These are phyloP conservation scores for Calliopum simillimum DNA, from an alignment of 2,888 invertebrate species.

Conservation along the genomic window DNA sequence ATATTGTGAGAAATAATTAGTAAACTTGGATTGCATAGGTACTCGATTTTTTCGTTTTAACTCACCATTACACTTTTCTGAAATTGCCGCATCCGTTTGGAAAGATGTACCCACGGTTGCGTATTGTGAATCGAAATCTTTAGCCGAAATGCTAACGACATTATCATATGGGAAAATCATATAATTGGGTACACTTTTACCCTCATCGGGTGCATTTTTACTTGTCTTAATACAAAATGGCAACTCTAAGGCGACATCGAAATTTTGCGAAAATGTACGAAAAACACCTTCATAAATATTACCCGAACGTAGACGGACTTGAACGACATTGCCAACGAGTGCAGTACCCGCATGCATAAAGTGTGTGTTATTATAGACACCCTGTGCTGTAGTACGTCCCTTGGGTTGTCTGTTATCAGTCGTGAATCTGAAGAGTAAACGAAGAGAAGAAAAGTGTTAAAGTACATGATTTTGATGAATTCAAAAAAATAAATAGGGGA, in stretches of 20 bases:
- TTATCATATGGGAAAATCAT: slow-evolving; percentile 83
- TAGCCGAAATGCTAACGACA: slow-evolving; percentile 84
- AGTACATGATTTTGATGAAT: not conserved
- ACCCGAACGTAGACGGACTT: slow-evolving; percentile 86
- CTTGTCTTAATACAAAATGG: slow-evolving; percentile 75
- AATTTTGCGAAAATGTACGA: slow-evolving; percentile 88
- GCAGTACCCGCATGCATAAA: slow-evolving; percentile 91
- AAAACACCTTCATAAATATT: slow-evolving; percentile 90
- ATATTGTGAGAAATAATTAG: not conserved
- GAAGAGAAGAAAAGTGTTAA: not conserved
- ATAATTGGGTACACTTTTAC: slow-evolving; percentile 59
- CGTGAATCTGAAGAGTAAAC: slow-evolving; percentile 54
- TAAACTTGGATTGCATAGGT: not conserved
- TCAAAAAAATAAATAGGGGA: not conserved
- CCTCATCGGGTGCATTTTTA: slow-evolving; percentile 61
- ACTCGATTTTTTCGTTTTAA: slow-evolving; percentile 7
- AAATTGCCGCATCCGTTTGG: slow-evolving; percentile 90
- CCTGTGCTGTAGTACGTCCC: slow-evolving; percentile 77
- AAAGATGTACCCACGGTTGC: slow-evolving; percentile 88
- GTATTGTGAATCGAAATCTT: slow-evolving; percentile 89
- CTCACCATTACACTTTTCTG: slow-evolving; percentile 82
- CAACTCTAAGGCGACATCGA: slow-evolving; percentile 89
- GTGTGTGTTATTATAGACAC: slow-evolving; percentile 89
- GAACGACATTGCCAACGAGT: slow-evolving; percentile 85
- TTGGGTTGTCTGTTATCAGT: slow-evolving; percentile 60